Percentiles rank a stretch among this genome's conserved stretches.
Conservation (phyloP, 1,140 invertebrate species). For the Oryctes rhinoceros region DNA sequence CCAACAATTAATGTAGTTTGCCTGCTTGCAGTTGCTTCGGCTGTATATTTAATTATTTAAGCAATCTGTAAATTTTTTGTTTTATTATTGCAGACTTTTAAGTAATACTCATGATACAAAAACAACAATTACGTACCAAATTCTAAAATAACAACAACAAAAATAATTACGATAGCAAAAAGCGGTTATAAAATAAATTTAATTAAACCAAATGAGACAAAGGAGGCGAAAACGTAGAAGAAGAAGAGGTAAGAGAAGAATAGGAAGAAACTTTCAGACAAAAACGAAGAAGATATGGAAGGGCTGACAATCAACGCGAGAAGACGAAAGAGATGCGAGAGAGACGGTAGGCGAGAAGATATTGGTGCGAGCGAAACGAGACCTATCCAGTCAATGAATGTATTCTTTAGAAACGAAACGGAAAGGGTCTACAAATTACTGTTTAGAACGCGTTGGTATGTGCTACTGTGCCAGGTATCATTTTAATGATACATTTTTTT, state of each 20-base stretch:
- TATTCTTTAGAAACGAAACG: conserved; percentile 38
- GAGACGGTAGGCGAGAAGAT: background rate
- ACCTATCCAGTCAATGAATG: conserved; percentile 29
- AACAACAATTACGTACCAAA: background rate
- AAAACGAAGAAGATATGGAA: conserved; percentile 16
- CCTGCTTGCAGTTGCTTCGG: too few species aligned
- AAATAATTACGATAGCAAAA: background rate
- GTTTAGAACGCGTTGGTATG: conserved; percentile 41
- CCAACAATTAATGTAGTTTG: too few species aligned
- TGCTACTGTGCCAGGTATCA: conserved; percentile 42
- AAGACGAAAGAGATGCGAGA: background rate
- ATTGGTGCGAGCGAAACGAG: background rate
- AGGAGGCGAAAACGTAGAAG: background rate
- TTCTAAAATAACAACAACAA: background rate
- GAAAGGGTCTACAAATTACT: conserved; percentile 38
- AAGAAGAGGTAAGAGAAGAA: conserved; percentile 1
- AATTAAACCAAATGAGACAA: conserved; percentile 26
- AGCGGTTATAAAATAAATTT: conserved; percentile 1
- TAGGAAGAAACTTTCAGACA: background rate
- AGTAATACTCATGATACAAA: too few species aligned
- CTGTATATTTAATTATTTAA: too few species aligned
- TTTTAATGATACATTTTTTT: conserved; percentile 42
- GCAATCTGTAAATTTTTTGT: too few species aligned
- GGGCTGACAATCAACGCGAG: conserved; percentile 19
- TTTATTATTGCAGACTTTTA: too few species aligned